phyloP scores from a whole-genome alignment of 2,113 vertebrate species.

The Gasterosteus nipponicus region DNA sequence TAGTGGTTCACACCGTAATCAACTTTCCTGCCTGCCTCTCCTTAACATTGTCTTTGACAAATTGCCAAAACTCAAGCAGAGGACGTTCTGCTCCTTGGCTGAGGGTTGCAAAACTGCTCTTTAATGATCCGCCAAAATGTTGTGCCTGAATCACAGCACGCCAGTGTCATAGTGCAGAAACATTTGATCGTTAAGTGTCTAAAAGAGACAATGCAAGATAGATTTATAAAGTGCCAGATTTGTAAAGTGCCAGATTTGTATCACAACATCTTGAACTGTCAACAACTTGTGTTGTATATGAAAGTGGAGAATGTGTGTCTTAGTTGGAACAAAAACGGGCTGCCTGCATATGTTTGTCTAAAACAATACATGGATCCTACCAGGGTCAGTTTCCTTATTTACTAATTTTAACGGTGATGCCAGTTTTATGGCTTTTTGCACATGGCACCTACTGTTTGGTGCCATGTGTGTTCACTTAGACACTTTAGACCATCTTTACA shows the following conservation, averaged over 20 bases:
- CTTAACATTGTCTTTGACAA: neutral
- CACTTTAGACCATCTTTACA: neutral
- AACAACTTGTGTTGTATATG: neutral
- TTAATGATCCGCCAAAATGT: neutral
- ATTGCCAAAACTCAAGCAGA: neutral
- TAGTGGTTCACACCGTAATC: neutral
- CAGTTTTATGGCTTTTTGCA: slow-evolving; percentile 5
- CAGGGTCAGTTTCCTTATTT: neutral
- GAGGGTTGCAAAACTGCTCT: slow-evolving; percentile 11
- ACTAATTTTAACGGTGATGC: neutral
- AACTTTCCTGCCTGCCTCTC: neutral
- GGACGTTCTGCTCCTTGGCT: neutral
- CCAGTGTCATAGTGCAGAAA: no score
- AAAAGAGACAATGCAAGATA: neutral
- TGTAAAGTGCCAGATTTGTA: neutral
- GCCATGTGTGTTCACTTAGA: neutral
- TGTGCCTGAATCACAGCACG: no score
- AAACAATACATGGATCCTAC: neutral
- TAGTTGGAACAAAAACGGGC: neutral
- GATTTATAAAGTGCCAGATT: neutral
- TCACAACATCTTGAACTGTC: neutral
- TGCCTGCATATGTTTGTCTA: slow-evolving; percentile 2
- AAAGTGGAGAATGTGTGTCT: neutral
- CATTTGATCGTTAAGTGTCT: neutral
- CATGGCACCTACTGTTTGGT: slow-evolving; percentile 9